Evolutionary conservation across 2,888 invertebrate species (phyloP).

Genomic region (Netelia virgata): DNA sequence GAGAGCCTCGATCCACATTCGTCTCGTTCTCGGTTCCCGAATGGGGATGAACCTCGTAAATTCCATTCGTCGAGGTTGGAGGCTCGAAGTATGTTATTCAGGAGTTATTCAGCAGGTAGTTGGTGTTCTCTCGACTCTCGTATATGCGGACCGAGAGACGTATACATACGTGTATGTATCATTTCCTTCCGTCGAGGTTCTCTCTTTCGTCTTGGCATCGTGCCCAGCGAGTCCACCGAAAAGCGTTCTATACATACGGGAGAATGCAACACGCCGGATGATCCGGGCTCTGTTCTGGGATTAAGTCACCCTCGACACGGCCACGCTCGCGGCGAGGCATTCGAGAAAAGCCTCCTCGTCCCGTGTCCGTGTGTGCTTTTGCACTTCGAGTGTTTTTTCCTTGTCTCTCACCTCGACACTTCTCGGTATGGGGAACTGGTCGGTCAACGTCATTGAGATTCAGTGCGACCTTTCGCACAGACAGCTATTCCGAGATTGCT

Average conservation of each 20-base stretch:
- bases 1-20: neutral
- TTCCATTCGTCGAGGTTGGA: conserved; percentile 38
- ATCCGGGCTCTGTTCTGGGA: conserved; percentile 67
- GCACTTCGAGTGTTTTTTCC: neutral
- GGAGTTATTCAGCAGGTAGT: conserved; percentile 65
- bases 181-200: neutral
- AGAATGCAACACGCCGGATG: conserved; percentile 67
- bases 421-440: conserved; percentile 20
- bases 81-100: conserved; percentile 58
- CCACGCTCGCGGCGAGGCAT: conserved; percentile 44
- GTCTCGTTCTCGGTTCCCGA: neutral
- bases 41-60: conserved; percentile 29
- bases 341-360: conserved; percentile 50
- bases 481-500: conserved; percentile 55
- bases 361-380: conserved; percentile 13
- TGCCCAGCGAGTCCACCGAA: conserved; percentile 52
- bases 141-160: neutral
- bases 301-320: conserved; percentile 65
- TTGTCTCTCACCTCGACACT: neutral
- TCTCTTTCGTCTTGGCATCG: conserved; percentile 45
- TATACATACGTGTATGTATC: neutral
- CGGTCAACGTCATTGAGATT: conserved; percentile 63
- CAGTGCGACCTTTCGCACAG: conserved; percentile 57
- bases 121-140: conserved; percentile 38
- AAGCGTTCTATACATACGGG: conserved; percentile 15